Evolutionary conservation across 2,797 vertebrate genomes (phyloP).

Genomic region (Hydrolagus colliei): DNA sequence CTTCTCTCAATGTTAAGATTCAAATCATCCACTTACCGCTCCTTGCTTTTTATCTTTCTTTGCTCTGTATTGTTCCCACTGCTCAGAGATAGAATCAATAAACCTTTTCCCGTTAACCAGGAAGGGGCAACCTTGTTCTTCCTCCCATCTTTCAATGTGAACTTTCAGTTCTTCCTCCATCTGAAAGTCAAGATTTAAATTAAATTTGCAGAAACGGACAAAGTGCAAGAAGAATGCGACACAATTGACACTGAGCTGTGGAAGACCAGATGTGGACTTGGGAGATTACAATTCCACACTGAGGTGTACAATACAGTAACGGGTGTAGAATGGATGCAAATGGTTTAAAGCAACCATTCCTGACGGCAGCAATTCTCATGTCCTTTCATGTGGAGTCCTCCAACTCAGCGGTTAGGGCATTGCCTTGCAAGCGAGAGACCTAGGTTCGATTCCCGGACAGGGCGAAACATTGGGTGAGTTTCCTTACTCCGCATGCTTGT

Average conservation of each 20-base stretch:
- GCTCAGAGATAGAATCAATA: conserved; percentile 47
- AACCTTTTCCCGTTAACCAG: conserved; percentile 46
- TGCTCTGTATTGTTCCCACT: conserved; percentile 47
- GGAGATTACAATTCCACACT: background rate
- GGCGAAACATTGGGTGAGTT: no score
- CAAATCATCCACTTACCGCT: conserved; percentile 41
- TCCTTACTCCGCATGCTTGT: no score
- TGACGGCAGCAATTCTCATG: no score
- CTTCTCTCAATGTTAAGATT: background rate
- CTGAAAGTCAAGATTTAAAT: conserved; percentile 37
- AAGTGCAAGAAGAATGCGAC: background rate
- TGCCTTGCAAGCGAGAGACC: no score
- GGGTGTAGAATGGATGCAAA: background rate
- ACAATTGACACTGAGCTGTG: background rate
- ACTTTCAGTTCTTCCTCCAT: conserved; percentile 52
- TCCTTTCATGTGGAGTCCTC: no score
- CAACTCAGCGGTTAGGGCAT: no score
- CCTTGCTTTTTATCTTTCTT: conserved; percentile 51
- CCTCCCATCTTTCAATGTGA: conserved; percentile 47
- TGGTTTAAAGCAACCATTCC: no score
- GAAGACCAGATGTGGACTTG: background rate
- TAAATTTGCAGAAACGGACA: background rate
- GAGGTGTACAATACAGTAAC: background rate
- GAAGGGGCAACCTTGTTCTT: conserved; percentile 40
- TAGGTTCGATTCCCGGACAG: no score